phyloP scores from a whole-genome alignment of 2,888 invertebrate species.

The Bellardia pandia region DNA sequence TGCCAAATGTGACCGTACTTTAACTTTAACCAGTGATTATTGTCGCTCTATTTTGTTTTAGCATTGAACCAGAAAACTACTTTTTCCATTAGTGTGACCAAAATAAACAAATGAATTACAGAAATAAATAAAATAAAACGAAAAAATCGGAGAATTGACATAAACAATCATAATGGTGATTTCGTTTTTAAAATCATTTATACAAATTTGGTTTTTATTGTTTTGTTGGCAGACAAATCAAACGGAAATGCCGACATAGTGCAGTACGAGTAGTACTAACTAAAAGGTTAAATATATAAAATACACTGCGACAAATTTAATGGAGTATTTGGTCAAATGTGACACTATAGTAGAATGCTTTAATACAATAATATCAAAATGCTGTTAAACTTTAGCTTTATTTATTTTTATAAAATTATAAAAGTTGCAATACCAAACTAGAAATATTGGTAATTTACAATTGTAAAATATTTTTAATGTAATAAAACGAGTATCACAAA shows the following conservation, averaged over 20 bases:
- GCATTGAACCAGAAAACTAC: constrained; percentile 40
- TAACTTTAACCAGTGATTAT: not conserved
- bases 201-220: not conserved
- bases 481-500: too few relatives aligned
- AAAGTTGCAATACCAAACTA: too few relatives aligned
- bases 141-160: not conserved
- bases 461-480: too few relatives aligned
- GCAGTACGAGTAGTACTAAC: too few relatives aligned
- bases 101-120: not conserved
- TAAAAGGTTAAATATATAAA: too few relatives aligned
- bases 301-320: not conserved
- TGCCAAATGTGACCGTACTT: too few relatives aligned
- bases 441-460: too few relatives aligned
- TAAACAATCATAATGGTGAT: constrained; percentile 11
- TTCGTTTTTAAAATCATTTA: not conserved
- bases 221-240: not conserved
- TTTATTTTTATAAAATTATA: too few relatives aligned
- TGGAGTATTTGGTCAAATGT: not conserved
- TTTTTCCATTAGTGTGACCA: not conserved
- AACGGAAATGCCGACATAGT: constrained; percentile 3
- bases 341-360: too few relatives aligned
- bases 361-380: too few relatives aligned
- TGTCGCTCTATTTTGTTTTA: constrained; percentile 32
- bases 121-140: not conserved
- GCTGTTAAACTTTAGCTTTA: too few relatives aligned